These are phyloP conservation scores for Zalophus californianus DNA, from an alignment of 2,797 vertebrate genomes.

Conservation along the genomic window DNA sequence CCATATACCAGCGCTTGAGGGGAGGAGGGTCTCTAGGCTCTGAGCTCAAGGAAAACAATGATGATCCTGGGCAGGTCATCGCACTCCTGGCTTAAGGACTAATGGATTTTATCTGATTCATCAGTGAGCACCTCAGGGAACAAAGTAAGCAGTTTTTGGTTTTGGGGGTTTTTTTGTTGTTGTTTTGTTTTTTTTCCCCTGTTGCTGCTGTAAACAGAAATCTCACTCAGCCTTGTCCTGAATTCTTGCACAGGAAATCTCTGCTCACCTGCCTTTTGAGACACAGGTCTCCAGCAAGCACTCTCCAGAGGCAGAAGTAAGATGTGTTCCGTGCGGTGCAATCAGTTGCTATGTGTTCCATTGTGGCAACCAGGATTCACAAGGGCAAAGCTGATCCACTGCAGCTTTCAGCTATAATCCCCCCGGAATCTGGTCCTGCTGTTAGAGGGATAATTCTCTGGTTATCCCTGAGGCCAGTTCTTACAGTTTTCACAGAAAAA, in stretches of 20 bases:
- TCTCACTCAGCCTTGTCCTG: conserved; percentile 45
- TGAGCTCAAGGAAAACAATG: conserved; percentile 65
- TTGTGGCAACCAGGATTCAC: conserved; percentile 62
- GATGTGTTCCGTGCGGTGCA: conserved; percentile 22
- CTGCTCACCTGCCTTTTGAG: conserved; percentile 74
- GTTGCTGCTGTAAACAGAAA: conserved; percentile 47
- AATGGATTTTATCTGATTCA: not conserved
- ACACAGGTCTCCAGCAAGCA: conserved; percentile 46
- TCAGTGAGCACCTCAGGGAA: conserved; percentile 39
- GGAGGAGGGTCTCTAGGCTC: conserved; percentile 56
- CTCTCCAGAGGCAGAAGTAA: conserved; percentile 66
- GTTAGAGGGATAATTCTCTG: conserved; percentile 84
- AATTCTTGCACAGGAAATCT: conserved; percentile 78
- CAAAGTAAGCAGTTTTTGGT: conserved; percentile 34
- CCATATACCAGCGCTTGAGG: not conserved
- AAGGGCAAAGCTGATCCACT: conserved; percentile 59
- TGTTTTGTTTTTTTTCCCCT: not conserved
- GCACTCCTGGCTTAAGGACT: not conserved
- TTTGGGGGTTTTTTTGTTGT: not conserved
- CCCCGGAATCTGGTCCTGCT: conserved; percentile 65
- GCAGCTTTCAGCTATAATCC: conserved; percentile 68
- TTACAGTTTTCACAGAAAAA: conserved; percentile 82
- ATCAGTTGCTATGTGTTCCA: conserved; percentile 68
- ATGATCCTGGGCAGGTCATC: not conserved
- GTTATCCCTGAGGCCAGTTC: conserved; percentile 81